phyloP scores from a whole-genome alignment of 1,140 invertebrate genomes.

The Sitophilus oryzae region DNA sequence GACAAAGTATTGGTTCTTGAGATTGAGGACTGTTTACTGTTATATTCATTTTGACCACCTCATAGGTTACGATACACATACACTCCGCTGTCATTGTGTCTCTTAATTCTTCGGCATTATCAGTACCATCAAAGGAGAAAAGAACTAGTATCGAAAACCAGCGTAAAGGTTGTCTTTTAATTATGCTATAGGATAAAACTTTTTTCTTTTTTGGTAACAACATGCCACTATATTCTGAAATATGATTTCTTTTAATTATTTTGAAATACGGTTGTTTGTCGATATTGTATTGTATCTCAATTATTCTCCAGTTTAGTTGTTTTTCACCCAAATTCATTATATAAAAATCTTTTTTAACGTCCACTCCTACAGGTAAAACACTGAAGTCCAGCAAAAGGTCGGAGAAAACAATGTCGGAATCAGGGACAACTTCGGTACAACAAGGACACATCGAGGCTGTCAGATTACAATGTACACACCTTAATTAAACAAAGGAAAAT shows the following conservation, averaged over 20 bases:
- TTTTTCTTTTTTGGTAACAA: not conserved
- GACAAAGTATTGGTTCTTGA: slow-evolving; percentile 28
- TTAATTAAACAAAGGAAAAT: too few relatives aligned
- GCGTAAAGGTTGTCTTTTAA: slow-evolving; percentile 8
- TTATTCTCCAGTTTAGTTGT: slow-evolving; percentile 13
- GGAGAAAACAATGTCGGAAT: slow-evolving; percentile 8
- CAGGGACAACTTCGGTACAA: slow-evolving; percentile 1
- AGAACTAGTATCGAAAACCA: slow-evolving; percentile 26
- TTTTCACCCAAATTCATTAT: slow-evolving; percentile 10
- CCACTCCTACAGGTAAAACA: slow-evolving; percentile 17
- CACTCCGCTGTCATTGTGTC: slow-evolving; percentile 11
- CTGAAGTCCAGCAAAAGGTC: slow-evolving; percentile 15
- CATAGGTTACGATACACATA: slow-evolving; percentile 30
- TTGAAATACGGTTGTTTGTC: slow-evolving; percentile 10
- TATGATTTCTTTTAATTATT: slow-evolving; percentile 5
- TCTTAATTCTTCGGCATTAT: not conserved
- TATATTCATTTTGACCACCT: slow-evolving; percentile 27
- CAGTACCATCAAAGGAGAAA: slow-evolving; percentile 2
- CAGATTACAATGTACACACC: too few relatives aligned
- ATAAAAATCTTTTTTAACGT: slow-evolving; percentile 16
- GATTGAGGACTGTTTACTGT: slow-evolving; percentile 21
- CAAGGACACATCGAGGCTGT: too few relatives aligned
- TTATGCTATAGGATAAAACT: slow-evolving; percentile 12
- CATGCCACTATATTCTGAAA: slow-evolving; percentile 7
- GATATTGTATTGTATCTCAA: slow-evolving; percentile 22